phyloP scores from a whole-genome alignment of 2,888 invertebrate genomes.

The Oligia latruncula region DNA sequence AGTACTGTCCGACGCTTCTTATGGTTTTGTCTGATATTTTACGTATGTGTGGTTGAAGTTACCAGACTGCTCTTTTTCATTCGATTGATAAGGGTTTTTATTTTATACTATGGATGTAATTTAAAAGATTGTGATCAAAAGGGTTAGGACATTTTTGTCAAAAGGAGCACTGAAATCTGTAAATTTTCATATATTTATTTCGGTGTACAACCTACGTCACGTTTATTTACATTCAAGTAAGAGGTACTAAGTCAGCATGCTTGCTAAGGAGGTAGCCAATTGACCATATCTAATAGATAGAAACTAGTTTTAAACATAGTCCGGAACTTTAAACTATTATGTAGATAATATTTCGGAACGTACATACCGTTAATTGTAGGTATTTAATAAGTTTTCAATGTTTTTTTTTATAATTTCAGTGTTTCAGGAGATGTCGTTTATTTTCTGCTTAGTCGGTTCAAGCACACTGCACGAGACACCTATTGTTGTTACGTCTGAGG shows the following conservation, averaged over 20 bases:
- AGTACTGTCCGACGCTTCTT: no score
- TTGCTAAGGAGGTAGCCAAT: conserved; percentile 3
- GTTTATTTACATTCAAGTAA: neutral
- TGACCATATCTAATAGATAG: no score
- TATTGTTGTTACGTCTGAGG: neutral
- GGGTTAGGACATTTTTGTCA: no score
- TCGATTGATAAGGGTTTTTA: neutral
- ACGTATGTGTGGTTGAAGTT: neutral
- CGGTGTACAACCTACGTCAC: neutral
- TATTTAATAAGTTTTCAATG: neutral
- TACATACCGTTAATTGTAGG: neutral
- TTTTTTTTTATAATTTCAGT: neutral
- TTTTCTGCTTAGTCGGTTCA: neutral
- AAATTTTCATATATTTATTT: neutral
- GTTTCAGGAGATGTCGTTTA: neutral
- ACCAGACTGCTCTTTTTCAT: neutral
- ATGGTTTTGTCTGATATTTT: neutral
- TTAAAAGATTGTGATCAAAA: neutral
- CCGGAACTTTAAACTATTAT: neutral
- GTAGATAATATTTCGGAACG: neutral
- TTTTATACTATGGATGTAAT: neutral
- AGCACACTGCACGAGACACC: neutral
- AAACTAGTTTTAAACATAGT: no score
- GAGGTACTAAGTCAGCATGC: conserved; percentile 7
- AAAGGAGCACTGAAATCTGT: neutral